phyloP scores from a whole-genome alignment of 2,797 vertebrate species.

The Pachyuromys duprasi region DNA sequence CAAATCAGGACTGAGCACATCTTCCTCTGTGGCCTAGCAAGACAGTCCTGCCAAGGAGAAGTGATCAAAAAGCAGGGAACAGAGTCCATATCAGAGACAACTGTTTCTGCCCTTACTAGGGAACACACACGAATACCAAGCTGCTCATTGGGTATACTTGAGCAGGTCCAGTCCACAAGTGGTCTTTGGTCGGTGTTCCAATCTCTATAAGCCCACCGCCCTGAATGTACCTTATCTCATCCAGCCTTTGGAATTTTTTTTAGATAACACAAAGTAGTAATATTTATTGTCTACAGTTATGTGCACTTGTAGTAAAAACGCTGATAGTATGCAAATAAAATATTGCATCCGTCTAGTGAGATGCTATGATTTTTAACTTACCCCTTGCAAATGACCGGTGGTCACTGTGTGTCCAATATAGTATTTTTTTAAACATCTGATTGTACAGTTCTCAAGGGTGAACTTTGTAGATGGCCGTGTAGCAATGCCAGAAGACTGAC shows the following conservation, averaged over 20 bases:
- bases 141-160: too few relatives aligned
- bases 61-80: too few relatives aligned
- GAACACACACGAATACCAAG: too few relatives aligned
- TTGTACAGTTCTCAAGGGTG: not conserved
- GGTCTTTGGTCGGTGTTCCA: too few relatives aligned
- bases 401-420: not conserved
- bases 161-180: too few relatives aligned
- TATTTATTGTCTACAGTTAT: not conserved
- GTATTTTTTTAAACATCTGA: not conserved
- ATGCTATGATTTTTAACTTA: not conserved
- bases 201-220: too few relatives aligned
- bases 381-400: not conserved
- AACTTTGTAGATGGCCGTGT: not conserved
- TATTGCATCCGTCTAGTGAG: not conserved
- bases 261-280: not conserved
- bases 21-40: too few relatives aligned
- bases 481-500: not conserved
- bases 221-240: too few relatives aligned
- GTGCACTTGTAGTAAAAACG: not conserved
- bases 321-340: not conserved
- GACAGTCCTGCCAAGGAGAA: too few relatives aligned
- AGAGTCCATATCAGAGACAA: too few relatives aligned
- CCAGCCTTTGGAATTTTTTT: not conserved
- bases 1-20: too few relatives aligned
- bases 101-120: too few relatives aligned